Conservation (phyloP, 2,888 invertebrate genomes). For the Lapara coniferarum region DNA sequence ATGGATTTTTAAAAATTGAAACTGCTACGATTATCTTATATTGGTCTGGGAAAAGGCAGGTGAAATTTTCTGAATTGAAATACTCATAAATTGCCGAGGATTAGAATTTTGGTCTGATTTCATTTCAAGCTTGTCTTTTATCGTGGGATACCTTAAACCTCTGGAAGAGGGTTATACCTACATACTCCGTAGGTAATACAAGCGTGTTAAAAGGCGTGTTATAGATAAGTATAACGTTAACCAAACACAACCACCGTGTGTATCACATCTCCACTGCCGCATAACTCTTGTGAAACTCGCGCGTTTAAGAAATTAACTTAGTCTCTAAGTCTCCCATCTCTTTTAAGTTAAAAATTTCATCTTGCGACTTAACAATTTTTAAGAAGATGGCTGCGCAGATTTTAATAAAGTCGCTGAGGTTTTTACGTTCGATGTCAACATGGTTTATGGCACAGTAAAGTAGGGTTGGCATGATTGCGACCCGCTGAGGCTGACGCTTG, state of each 20-base stretch:
- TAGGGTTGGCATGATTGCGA: slow-evolving; percentile 7
- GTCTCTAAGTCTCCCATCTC: slow-evolving; percentile 25
- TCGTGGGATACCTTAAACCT: too few relatives aligned
- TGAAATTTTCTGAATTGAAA: too few relatives aligned
- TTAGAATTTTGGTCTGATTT: too few relatives aligned
- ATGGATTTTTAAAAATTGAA: too few relatives aligned
- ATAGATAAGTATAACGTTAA: background rate
- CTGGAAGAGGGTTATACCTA: too few relatives aligned
- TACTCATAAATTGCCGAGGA: too few relatives aligned
- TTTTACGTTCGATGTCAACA: slow-evolving; percentile 21
- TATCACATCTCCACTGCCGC: slow-evolving; percentile 5
- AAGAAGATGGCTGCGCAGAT: slow-evolving; percentile 12
- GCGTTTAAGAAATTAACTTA: slow-evolving; percentile 23
- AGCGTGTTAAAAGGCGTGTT: background rate
- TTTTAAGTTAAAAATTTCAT: slow-evolving; percentile 24
- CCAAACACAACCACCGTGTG: slow-evolving; percentile 12
- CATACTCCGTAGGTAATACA: too few relatives aligned
- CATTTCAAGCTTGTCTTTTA: too few relatives aligned
- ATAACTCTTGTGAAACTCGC: slow-evolving; percentile 24
- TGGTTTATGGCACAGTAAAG: slow-evolving; percentile 17
- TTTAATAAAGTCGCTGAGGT: slow-evolving; percentile 26
- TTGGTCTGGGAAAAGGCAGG: too few relatives aligned
- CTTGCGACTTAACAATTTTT: slow-evolving; percentile 5
- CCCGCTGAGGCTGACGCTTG: background rate
- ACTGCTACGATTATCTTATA: too few relatives aligned